A percentile compares a stretch with the other conserved stretches of the same genome.
Evolutionary conservation across 2,797 vertebrate species (phyloP).

Genomic region (Rhincodon typus): DNA sequence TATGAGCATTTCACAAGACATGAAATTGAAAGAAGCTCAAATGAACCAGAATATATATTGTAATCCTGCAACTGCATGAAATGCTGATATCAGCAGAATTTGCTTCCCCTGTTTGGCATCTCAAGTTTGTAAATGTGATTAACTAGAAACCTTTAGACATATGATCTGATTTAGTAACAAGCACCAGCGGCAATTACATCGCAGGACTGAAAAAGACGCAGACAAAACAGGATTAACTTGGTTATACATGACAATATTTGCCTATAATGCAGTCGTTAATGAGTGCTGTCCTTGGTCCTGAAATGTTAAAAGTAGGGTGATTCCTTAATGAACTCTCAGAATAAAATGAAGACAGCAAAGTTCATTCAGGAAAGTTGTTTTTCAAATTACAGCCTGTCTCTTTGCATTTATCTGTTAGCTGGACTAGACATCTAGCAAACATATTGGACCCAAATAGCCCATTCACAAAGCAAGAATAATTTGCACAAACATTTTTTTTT

Average conservation of each 20-base stretch:
- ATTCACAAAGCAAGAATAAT: not conserved
- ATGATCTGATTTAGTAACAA: not conserved
- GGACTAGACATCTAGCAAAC: not conserved
- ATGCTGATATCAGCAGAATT: not conserved
- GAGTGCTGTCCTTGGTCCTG: conserved; percentile 8
- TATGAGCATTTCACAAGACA: no score
- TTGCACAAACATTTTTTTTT: not conserved
- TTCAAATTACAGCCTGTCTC: not conserved
- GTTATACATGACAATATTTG: not conserved
- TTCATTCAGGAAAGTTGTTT: not conserved
- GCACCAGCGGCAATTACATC: not conserved
- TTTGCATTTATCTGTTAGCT: not conserved
- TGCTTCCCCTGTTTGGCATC: not conserved
- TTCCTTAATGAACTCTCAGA: not conserved
- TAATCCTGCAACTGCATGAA: not conserved
- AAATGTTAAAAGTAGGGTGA: not conserved
- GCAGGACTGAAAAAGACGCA: not conserved
- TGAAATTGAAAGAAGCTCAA: not conserved
- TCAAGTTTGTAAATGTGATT: not conserved
- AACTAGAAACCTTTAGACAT: not conserved
- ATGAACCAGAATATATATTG: not conserved
- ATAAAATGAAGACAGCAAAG: not conserved
- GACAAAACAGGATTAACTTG: not conserved
- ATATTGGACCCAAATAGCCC: no score
- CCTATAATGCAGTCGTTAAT: not conserved